A percentile compares a stretch with the other conserved stretches of the same genome.
Conservation (phyloP, 2,113 vertebrate species). For the Panthera leo region DNA sequence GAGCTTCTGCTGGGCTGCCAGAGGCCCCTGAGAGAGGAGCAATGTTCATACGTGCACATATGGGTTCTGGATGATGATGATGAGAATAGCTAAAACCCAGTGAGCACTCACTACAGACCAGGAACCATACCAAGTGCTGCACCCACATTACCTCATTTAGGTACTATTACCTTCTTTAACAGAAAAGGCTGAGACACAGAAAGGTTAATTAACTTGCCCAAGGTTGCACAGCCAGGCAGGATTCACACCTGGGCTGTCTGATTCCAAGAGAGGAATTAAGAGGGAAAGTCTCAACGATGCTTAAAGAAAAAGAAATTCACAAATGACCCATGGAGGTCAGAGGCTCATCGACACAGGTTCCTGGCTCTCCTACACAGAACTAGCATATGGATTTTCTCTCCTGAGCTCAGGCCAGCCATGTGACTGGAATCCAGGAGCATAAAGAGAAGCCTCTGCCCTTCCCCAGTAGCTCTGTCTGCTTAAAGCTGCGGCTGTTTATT, state of each 20-base stretch:
- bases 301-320: not conserved
- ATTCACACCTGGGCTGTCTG: not conserved
- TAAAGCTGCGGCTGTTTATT: slow-evolving; percentile 28
- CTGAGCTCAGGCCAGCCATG: not conserved
- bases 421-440: not conserved
- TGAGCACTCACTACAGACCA: not conserved
- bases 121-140: accelerated
- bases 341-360: accelerated
- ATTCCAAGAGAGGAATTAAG: not conserved
- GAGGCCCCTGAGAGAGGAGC: not conserved
- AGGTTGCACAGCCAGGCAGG: not conserved
- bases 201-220: not conserved
- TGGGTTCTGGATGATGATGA: not conserved
- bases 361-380: not conserved
- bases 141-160: not conserved
- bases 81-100: not conserved
- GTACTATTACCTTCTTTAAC: not conserved
- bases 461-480: slow-evolving; percentile 11
- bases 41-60: accelerated
- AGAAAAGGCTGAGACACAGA: not conserved
- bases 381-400: not conserved
- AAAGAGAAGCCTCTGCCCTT: not conserved
- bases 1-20: too few relatives aligned
- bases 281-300: not conserved
- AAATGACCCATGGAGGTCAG: not conserved